Conservation (phyloP, 2,113 vertebrate genomes). For the Cebus imitator region DNA sequence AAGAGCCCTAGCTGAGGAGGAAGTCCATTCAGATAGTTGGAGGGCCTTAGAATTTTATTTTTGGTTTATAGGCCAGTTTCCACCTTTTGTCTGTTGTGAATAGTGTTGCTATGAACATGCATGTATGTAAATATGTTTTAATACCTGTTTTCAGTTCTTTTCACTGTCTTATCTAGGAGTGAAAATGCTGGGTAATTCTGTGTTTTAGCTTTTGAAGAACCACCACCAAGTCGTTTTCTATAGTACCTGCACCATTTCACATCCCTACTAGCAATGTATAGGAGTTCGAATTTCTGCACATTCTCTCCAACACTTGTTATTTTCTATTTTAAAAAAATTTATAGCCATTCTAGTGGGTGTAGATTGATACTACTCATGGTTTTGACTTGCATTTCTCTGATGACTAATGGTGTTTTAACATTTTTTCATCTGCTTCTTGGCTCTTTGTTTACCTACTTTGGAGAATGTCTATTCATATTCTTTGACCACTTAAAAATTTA, state of each 20-base stretch:
- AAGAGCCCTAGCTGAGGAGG: no score
- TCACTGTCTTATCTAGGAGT: neutral
- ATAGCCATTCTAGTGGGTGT: neutral
- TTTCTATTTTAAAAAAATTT: neutral
- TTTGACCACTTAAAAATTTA: slow-evolving; percentile 9
- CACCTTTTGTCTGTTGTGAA: neutral
- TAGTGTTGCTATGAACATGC: neutral
- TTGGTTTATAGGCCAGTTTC: neutral
- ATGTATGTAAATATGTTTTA: neutral
- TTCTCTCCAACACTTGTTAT: neutral
- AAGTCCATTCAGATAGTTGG: no score
- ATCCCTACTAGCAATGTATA: neutral
- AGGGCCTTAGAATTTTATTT: no score
- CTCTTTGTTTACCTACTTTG: neutral
- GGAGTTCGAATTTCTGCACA: neutral
- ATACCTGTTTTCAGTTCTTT: neutral
- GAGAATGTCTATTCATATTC: neutral
- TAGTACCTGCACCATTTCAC: neutral
- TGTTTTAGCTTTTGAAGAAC: neutral
- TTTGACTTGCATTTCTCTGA: slow-evolving; percentile 10
- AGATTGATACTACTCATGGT: neutral
- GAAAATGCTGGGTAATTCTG: neutral
- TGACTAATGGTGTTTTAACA: neutral
- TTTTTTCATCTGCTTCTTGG: neutral
- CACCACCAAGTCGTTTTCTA: neutral